Evolutionary conservation across 2,113 vertebrate genomes (phyloP), one percentile per base, ranked within the genome.

Genomic region (Cyanistes caeruleus): DNA sequence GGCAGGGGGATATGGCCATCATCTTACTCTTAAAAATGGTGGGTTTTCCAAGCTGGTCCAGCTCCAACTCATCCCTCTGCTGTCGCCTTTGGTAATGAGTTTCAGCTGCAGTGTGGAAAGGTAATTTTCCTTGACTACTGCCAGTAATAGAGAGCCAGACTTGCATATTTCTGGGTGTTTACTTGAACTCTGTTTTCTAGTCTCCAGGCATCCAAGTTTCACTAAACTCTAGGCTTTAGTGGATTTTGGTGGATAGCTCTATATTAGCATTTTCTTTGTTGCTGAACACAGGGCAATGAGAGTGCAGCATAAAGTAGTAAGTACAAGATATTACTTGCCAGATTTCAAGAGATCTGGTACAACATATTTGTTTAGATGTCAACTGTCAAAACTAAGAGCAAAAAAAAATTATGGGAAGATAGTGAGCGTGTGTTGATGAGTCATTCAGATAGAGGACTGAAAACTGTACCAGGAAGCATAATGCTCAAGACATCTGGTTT

Each of bases 101-200:
- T 96, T 96, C 94, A 96, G 94, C 89, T 96, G 95, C 73, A 74
- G 56, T 75, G 76, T 81, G 91, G 94, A 95, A 96, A 96, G 96
- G 95, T 97, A 96, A 96, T 95, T 96, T 97, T 97, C 96, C 89
- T 93, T 92, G 73, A 70, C 93, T 95, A 33, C 86, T 96, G 96
- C 95, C 96, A 95, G 64, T 74, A 64, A 35, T 51, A 30, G 64
- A 94, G 85, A 84, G 76, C 93, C 96, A 96, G 86, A 93, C 89
- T 81, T 89, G 30, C 84, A 95, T 96, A 92, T 90, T 97, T 96
- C 52, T 95, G 86, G 39, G 65, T 97, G 94, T 96, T 97, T 96
- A 93, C 82, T 94, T 93, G 62, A 95, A 81, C 80, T 95, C 83
- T 92, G 84, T 92, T 95, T 96, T 89, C 68, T 91, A 92, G 91